phyloP scores from a whole-genome alignment of 1,140 invertebrate genomes.

The Laodelphax striatellus region DNA sequence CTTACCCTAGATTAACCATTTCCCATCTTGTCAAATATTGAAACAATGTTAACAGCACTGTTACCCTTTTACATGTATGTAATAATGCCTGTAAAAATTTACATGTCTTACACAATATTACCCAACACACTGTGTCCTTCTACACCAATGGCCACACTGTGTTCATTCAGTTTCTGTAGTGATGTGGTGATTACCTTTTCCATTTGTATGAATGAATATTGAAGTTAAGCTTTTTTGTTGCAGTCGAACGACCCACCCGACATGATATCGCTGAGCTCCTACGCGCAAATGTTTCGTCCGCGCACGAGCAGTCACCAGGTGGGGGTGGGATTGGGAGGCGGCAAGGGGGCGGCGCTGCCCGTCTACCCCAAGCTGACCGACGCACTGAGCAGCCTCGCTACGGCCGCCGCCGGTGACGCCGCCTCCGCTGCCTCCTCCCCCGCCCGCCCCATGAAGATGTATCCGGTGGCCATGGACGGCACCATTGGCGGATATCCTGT shows the following conservation, averaged over 20 bases:
- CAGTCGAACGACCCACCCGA: conserved; percentile 79
- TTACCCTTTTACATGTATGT: too few relatives aligned
- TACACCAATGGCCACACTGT: too few relatives aligned
- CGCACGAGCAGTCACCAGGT: conserved; percentile 26
- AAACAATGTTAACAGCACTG: too few relatives aligned
- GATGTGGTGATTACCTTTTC: too few relatives aligned
- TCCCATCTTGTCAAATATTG: too few relatives aligned
- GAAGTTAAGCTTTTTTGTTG: too few relatives aligned
- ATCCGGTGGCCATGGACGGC: conserved; percentile 29
- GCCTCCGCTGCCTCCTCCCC: conserved; percentile 3
- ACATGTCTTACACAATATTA: too few relatives aligned
- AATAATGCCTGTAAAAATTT: too few relatives aligned
- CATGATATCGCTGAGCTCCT: conserved; percentile 76
- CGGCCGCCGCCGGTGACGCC: background rate
- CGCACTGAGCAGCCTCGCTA: background rate
- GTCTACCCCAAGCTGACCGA: background rate
- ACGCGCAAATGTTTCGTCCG: conserved; percentile 71
- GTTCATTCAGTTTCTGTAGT: too few relatives aligned
- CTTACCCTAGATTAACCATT: too few relatives aligned
- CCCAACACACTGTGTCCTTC: too few relatives aligned
- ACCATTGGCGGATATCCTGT: conserved; percentile 72
- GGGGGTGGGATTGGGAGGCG: background rate
- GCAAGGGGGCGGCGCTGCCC: conserved; percentile 35
- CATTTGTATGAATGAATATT: too few relatives aligned
- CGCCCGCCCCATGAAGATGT: background rate